phyloP scores from a whole-genome alignment of 2,797 vertebrate genomes.

The Sebastes nivosus region DNA sequence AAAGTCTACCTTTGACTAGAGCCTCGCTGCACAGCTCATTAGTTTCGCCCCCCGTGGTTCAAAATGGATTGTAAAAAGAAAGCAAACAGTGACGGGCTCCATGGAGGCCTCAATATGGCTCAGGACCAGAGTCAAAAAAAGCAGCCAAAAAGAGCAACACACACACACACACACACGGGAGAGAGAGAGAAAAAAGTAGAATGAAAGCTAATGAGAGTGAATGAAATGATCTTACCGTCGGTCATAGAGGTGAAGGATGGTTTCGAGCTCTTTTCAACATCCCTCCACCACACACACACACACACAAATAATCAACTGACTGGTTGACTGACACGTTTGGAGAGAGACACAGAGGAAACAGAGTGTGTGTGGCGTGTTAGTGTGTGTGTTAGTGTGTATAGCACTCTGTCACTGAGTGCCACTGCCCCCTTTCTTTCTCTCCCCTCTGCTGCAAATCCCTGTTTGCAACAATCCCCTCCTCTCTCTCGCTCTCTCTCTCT shows the following conservation, averaged over 20 bases:
- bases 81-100: slow-evolving; percentile 64
- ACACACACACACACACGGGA: background rate
- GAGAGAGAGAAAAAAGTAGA: slow-evolving; percentile 33
- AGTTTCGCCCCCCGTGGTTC: slow-evolving; percentile 57
- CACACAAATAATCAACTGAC: slow-evolving; percentile 73
- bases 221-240: slow-evolving; percentile 78
- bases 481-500: slow-evolving; percentile 58
- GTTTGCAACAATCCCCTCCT: slow-evolving; percentile 69
- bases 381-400: slow-evolving; percentile 70
- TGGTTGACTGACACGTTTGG: slow-evolving; percentile 75
- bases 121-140: slow-evolving; percentile 58
- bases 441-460: slow-evolving; percentile 78
- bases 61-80: slow-evolving; percentile 67
- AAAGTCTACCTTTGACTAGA: slow-evolving; percentile 51
- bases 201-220: slow-evolving; percentile 14
- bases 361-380: slow-evolving; percentile 53
- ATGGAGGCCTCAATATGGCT: slow-evolving; percentile 71
- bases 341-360: slow-evolving; percentile 72
- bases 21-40: slow-evolving; percentile 59
- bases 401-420: slow-evolving; percentile 79
- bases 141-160: slow-evolving; percentile 10
- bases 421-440: slow-evolving; percentile 79
- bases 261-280: slow-evolving; percentile 64
- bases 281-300: slow-evolving; percentile 67
- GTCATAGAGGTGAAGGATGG: slow-evolving; percentile 78